Evolutionary conservation across 2,888 invertebrate genomes (phyloP), one percentile per base, ranked within the genome.

Genomic region (Chloromyia formosa): DNA sequence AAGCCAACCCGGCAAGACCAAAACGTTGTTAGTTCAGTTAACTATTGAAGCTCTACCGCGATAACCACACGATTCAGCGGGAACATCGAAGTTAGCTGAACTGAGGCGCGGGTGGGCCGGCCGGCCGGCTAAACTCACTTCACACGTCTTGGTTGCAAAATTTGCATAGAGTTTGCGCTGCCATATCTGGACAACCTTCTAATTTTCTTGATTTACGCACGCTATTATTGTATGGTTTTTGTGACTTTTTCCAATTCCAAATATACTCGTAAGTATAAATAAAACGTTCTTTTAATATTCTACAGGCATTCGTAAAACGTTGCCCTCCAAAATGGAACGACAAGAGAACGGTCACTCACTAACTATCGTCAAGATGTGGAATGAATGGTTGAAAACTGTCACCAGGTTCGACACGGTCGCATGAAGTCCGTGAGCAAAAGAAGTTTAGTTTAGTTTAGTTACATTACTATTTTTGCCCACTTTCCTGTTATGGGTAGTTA

Each of bases 221-320:
- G 14, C 40, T 62, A 62, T 40, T 14, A 23, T 40, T 62, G 40
- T 35, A n/a, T 49, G 14, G 27, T 7, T 58, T 16, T 22, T 58
- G 16, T 71, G 54, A 56, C 58, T 58, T 56, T 40, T 71, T 23
- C 71, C 14, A 58, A 20, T 71, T 53, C 40, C 35, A 40, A 56
- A 56, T 58, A 66, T 64, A 53, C 53, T 56, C 35, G 54, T 49
- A n/a, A n/a, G n/a, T n/a, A n/a, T n/a, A n/a, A n/a, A n/a, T 7
- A 7, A 35, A 35, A 16, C 22, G 66, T 49, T 45, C 45, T 40
- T 23, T 71, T 71, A 35, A 58, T 56, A 71, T 71, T 71, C 71
- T 18, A 58, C 56, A 18, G 42, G 20, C 58, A 71, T 71, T 71
- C 42, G 56, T 56, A 20, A 58, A 69, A 58, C 18, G 71, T 20